Base-by-base conservation (phyloP, 2,797 vertebrate species). In the Bovichtus variegatus region DNA sequence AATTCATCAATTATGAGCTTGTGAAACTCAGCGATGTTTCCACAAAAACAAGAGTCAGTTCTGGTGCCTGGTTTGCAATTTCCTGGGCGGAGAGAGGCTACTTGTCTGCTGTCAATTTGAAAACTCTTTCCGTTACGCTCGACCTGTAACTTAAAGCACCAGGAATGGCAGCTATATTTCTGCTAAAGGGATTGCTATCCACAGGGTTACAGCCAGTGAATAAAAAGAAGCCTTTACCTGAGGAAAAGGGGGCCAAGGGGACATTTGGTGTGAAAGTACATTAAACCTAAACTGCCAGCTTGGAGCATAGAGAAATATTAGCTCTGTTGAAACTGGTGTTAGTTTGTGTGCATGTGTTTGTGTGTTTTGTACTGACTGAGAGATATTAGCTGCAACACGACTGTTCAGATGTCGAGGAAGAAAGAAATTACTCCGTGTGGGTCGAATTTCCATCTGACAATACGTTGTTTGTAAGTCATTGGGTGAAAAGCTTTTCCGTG, bases 121-220 rank as follows among this genome's bases (percentile, higher is more conserved):
- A 75, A 78, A 64, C 53, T 74, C 53, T 51, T 62, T 83, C 46
- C 3, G 36, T 76, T 71, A 58, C 41, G 27, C 76, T 69, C 71
- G 62, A 85, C 77, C 77, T 73, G 50, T 82, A 68, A 89, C 88
- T 89, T 83, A 76, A 87, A 81, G 77, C 61, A 38, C 31, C 47
- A 55, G 53, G 67, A 80, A 86, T 21, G 66, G 51, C 59, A 50
- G 44, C 53, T 5, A 50, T 78, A 79, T 92, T 86, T 89, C 79
- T 82, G 41, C 51, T 47, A 71, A 76, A n/a, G 11, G 80, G 78
- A 88, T 71, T 84, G 81, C 87, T 83, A 75, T 80, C 76, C 76
- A 69, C 2, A 1, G 53, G 57, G 50, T 76, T 87, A 78, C 79
- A 80, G 75, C 19, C 65, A 21, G 69, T 65, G 84, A 87, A 85